phyloP scores from a whole-genome alignment of 2,797 vertebrate genomes.

The Otolemur crassicaudatus region DNA sequence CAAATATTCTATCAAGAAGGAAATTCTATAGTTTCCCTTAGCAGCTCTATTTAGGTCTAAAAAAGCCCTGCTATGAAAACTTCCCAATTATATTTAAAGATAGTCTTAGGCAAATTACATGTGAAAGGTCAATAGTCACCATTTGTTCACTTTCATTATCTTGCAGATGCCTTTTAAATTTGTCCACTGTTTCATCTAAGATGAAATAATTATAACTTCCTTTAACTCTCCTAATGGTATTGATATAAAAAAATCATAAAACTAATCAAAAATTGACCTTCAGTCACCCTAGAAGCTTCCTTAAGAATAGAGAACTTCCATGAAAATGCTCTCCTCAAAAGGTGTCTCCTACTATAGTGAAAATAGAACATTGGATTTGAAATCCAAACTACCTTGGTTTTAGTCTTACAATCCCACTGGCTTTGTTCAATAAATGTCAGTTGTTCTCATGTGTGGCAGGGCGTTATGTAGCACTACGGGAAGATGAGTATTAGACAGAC shows the following conservation, averaged over 20 bases:
- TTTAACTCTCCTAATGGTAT: conserved; percentile 37
- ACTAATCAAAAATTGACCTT: neutral
- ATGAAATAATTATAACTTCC: conserved; percentile 7
- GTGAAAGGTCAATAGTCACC: neutral
- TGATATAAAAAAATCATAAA: conserved; percentile 13
- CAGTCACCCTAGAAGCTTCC: neutral
- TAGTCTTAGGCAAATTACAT: neutral
- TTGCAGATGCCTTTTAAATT: conserved; percentile 25
- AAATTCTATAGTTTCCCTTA: neutral
- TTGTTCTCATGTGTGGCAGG: neutral
- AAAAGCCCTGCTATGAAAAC: conserved; percentile 11
- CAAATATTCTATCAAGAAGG: neutral
- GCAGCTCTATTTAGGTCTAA: neutral
- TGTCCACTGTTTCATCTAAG: neutral
- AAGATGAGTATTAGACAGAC: neutral
- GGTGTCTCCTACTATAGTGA: neutral
- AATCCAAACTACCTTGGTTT: conserved; percentile 6
- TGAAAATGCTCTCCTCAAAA: neutral
- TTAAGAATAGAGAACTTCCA: conserved; percentile 5
- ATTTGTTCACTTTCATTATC: neutral
- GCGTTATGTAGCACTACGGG: neutral
- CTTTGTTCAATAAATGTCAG: conserved; percentile 37
- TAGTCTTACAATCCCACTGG: neutral
- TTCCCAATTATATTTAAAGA: neutral
- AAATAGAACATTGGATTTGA: neutral